Base-by-base conservation (phyloP, 2,888 invertebrate genomes). In the Eristalis pertinax region DNA sequence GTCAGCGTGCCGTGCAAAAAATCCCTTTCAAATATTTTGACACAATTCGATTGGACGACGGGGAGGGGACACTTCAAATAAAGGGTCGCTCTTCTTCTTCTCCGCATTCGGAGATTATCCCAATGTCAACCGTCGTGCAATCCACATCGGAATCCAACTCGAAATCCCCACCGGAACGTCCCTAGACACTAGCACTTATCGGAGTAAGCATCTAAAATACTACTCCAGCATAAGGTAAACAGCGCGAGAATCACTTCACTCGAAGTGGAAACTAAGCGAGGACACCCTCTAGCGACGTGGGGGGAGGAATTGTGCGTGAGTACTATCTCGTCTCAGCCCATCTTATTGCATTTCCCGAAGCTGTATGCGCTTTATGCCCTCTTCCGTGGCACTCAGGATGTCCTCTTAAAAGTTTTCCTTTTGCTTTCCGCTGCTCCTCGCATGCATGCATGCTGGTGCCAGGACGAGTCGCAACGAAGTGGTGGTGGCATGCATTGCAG, bases 321-420 rank as follows among this genome's bases (percentile, higher is more conserved):
- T 19, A 76, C 38, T 76, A 60, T 76, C 67, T 76, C 75, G 38
- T 41, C 67, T 67, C 67, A 41, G 67, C 58, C 35, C 67, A 67
- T 35, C 67, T 76, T 67, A 76, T 76, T 76, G 75, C 67, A 58
- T 67, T 67, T 58, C 67, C 67, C 67, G 4, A 76, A 58, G 75
- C 26, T 29, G 56, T 32, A 2, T 38, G 1, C 38, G 38, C 38
- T 38, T 38, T 38, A 38, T 38, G 38, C 38, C 3, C 13, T 38
- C 13, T 38, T 38, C 38, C 38, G 13, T 13, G 38, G 38, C 38
- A 38, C 43, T 15, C 43, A n/a, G 43, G 15, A 43, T n/a, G 50
- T 50, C 50, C 50, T 50, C 19, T 50, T 50, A 50, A 50, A 50
- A 50, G 50, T 50, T 50, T 50, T 50, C 50, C 43, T 19, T 4